These are phyloP conservation scores for Aradophagus sp. DNA, from an alignment of 1,140 invertebrate species.

Conservation along the genomic window DNA sequence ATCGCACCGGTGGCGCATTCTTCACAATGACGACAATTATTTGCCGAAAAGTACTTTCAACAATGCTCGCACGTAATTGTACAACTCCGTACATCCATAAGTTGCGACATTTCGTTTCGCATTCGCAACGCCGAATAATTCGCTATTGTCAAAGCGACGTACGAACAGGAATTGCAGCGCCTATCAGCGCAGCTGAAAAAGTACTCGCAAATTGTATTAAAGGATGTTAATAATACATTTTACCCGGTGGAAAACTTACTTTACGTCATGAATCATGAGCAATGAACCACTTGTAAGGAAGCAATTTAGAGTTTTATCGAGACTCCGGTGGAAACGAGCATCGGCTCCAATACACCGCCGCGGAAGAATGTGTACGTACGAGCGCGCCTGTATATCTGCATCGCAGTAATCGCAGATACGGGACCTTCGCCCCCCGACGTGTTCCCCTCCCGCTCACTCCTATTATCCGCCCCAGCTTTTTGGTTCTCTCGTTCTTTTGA, in stretches of 20 bases:
- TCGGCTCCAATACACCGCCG: conserved; percentile 26
- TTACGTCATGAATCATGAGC: conserved; percentile 18
- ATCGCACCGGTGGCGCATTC: too few species aligned
- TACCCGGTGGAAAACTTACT: conserved; percentile 9
- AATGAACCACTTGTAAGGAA: conserved; percentile 26
- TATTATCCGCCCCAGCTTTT: conserved; percentile 31
- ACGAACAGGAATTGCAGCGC: too few species aligned
- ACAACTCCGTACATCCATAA: too few species aligned
- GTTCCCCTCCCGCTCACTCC: neutral
- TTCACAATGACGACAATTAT: too few species aligned
- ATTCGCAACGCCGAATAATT: too few species aligned
- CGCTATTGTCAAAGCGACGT: too few species aligned
- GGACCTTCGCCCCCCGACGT: conserved; percentile 14
- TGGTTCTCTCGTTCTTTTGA: conserved; percentile 34
- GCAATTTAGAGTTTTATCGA: conserved; percentile 57
- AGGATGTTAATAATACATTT: conserved; percentile 7
- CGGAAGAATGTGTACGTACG: conserved; percentile 4
- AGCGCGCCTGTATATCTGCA: conserved; percentile 17
- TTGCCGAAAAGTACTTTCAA: too few species aligned
- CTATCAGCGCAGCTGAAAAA: too few species aligned
- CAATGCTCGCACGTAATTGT: too few species aligned
- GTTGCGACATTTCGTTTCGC: too few species aligned
- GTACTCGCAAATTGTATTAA: conserved; percentile 2
- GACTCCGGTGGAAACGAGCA: conserved; percentile 26
- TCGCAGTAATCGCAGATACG: conserved; percentile 23